Base-by-base conservation (phyloP, 2,888 invertebrate species). In the Sphecodes monilicornis region DNA sequence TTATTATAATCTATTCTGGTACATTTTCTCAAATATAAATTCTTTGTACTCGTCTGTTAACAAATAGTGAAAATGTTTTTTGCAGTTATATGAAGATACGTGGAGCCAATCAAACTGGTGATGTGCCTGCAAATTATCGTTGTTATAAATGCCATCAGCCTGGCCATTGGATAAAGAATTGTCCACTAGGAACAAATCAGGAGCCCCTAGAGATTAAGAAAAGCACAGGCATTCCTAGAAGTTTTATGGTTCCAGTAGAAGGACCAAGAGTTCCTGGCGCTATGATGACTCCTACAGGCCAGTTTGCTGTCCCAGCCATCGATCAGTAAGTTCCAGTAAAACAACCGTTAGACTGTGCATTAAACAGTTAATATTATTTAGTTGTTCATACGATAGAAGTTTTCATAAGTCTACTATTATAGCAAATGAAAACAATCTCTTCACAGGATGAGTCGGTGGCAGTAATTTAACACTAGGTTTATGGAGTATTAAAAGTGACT, bases 121-220 rank as follows among this genome's bases (percentile, higher is more conserved):
- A 97, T 91, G 98, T 99, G 36, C 99, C 99, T 78, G 95, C 97
- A n/a, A 97, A 97, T 93, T 99, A 99, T 95, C 96, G 97, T 73
- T 99, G 99, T 95, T 98, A 97, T 94, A 98, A 98, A 95, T 99
- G 99, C 95, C 97, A 98, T 92, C 97, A 98, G 94, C 96, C 97
- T 83, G 99, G 99, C 1, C 99, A 99, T 95, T 99, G 98, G 98
- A 99, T 99, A 89, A 98, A 98, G 95, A 98, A 99, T 95, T 99
- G 99, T 94, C 98, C 99, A 13, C 95, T 97, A 86, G 96, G 96
- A 73, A 95, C 96, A 82, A 95, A 95, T 87, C 95, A 96, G 95
- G 97, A 96, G 93, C 96, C 96, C 32, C 95, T 97, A 86, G 98
- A 98, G 94, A 97, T 98, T 84, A 98, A 98, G 93, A 97, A 99